These are phyloP conservation scores for Drepana falcataria DNA, from an alignment of 2,888 invertebrate species.

Conservation along the genomic window DNA sequence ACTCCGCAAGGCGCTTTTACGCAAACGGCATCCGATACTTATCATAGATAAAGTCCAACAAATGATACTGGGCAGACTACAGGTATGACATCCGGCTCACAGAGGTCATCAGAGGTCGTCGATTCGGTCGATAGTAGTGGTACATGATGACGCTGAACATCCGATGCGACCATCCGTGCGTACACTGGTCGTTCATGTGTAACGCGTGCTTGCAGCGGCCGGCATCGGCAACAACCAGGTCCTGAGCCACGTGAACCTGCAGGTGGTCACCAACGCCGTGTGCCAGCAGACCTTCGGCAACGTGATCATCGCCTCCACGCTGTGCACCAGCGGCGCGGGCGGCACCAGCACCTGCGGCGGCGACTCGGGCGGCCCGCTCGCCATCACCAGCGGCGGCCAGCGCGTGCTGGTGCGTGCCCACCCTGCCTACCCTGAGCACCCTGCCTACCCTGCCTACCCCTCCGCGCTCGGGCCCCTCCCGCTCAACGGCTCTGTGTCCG, in stretches of 20 bases:
- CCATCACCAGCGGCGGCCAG: slow-evolving; percentile 28
- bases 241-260: slow-evolving; percentile 61
- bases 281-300: slow-evolving; percentile 39
- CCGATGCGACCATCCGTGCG: not conserved
- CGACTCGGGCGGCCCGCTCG: slow-evolving; percentile 51
- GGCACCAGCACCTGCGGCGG: slow-evolving; percentile 53
- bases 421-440: not conserved
- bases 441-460: not conserved
- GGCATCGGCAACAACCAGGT: slow-evolving; percentile 35
- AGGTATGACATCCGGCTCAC: no score
- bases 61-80: no score
- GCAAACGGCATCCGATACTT: no score
- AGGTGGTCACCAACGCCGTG: slow-evolving; percentile 48
- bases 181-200: not conserved
- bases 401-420: slow-evolving; percentile 26
- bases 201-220: slow-evolving; percentile 20
- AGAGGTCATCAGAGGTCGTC: no score
- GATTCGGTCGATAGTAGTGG: not conserved
- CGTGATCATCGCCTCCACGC: slow-evolving; percentile 28
- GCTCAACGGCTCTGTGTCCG: not conserved
- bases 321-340: slow-evolving; percentile 46
- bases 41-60: no score
- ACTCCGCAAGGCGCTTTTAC: no score
- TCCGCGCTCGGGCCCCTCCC: not conserved
- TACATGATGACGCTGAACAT: slow-evolving; percentile 1